Base-by-base conservation (phyloP, 2,888 invertebrate genomes). In the Lasioglossum vierecki region DNA sequence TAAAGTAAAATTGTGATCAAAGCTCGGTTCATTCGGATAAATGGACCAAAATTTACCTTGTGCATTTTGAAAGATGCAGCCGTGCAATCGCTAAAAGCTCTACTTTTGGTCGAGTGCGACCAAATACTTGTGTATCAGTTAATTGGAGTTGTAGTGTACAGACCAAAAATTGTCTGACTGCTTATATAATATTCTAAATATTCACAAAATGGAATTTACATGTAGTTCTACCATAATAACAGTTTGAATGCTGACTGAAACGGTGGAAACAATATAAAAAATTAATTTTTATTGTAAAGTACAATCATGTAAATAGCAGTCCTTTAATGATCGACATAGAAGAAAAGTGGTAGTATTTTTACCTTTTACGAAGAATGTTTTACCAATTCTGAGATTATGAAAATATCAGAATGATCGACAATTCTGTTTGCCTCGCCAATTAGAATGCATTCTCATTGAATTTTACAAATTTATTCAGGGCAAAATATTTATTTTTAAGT, bases 61-160 rank as follows among this genome's bases (percentile, higher is more conserved):
- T 30, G 30, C 30, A 66, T 46, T 75, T 35, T 68, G 35, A 60
- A 53, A 71, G 44, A 72, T 30, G 46, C 39, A 44, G 26, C 53
- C 44, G n/a, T 30, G 30, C 26, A 76, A 81, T 82, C 82, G 46
- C 82, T 57, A 76, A 81, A 72, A 66, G 71, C 49, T 46, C 81
- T 81, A 73, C 57, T 76, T 81, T 76, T 68, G 66, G 81, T 57
- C 73, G 68, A 70, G n/a, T 76, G 76, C 82, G 30, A 44, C 18
- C n/a, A 63, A 6, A 68, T 73, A 63, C 76, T 57, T 60, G 46
- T 73, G 46, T 66, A 76, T 44, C 39, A 76, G 68, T 53, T 81
- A 81, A 83, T 81, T 83, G 72, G 83, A 72, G 72, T 68, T 68
- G 35, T 63, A 57, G 81, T 46, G 72, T 81, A 73, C 44, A 39